Evolutionary conservation across 2,113 vertebrate genomes (phyloP).

Genomic region (Crocuta crocuta): DNA sequence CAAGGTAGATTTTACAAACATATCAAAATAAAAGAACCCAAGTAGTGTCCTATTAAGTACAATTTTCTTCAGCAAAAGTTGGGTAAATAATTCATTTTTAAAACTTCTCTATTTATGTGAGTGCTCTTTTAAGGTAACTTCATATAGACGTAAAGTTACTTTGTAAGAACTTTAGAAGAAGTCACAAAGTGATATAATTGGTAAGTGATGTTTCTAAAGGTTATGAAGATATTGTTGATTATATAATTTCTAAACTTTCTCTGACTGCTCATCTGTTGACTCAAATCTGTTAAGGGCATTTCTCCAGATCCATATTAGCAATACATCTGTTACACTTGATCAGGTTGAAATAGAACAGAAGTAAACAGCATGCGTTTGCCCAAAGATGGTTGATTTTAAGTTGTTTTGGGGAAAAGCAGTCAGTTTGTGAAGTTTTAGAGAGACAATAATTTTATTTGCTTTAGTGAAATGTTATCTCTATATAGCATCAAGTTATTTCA

Average conservation of each 20-base stretch:
- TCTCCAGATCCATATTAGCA: slow-evolving; percentile 66
- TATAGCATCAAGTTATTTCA: not conserved
- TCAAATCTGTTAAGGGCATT: slow-evolving; percentile 43
- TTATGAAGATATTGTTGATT: slow-evolving; percentile 53
- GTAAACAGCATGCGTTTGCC: slow-evolving; percentile 51
- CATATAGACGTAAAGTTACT: not conserved
- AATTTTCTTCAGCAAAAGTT: slow-evolving; percentile 1
- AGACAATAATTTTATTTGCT: not conserved
- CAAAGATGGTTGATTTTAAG: slow-evolving; percentile 45
- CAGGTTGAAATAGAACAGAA: slow-evolving; percentile 42
- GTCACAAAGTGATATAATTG: slow-evolving; percentile 13
- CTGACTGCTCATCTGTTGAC: slow-evolving; percentile 68
- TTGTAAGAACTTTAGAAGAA: slow-evolving; percentile 36
- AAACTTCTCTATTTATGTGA: not conserved
- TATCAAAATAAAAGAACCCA: not conserved
- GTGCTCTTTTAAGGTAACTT: not conserved
- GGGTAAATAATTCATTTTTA: not conserved
- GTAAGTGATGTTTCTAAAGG: slow-evolving; percentile 59
- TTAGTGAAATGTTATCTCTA: not conserved
- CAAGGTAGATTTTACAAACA: not conserved
- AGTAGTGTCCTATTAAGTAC: not conserved
- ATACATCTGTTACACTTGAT: slow-evolving; percentile 61
- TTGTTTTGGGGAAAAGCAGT: slow-evolving; percentile 30
- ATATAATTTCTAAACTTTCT: slow-evolving; percentile 62
- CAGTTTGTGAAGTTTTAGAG: slow-evolving; percentile 36